These are phyloP conservation scores for Achatina immaculata DNA, from an alignment of 1,140 invertebrate genomes.

Conservation along the genomic window DNA sequence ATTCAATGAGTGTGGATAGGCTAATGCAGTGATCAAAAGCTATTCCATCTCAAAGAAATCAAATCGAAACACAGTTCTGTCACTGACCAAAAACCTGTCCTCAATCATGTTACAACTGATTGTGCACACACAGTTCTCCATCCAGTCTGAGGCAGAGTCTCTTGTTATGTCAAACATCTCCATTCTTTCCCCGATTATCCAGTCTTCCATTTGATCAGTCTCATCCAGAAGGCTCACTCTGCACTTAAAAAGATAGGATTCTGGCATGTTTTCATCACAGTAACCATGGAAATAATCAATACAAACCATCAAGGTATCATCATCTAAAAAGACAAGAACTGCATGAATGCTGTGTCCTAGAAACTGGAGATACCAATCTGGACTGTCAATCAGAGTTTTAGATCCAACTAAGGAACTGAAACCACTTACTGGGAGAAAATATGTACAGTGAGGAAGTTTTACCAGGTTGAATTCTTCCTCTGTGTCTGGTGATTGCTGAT, in stretches of 20 bases:
- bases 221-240: neutral
- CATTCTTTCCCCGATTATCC: neutral
- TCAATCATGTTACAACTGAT: neutral
- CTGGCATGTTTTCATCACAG: neutral
- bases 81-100: neutral
- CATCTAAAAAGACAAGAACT: neutral
- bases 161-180: neutral
- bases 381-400: neutral
- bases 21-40: too few relatives aligned
- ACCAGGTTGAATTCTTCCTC: neutral
- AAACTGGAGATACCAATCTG: neutral
- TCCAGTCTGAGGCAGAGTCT: neutral
- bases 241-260: neutral
- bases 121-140: neutral
- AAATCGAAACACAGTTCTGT: neutral
- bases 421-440: neutral
- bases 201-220: neutral
- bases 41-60: neutral
- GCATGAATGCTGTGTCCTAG: slow-evolving; percentile 9
- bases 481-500: neutral
- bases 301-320: neutral
- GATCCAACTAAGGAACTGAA: neutral
- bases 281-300: neutral
- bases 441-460: neutral
- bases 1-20: too few relatives aligned